Evolutionary conservation across 2,113 vertebrate species (phyloP), one percentile per base, ranked within the genome.

Genomic region (Cyprinodon brontotheroides): DNA sequence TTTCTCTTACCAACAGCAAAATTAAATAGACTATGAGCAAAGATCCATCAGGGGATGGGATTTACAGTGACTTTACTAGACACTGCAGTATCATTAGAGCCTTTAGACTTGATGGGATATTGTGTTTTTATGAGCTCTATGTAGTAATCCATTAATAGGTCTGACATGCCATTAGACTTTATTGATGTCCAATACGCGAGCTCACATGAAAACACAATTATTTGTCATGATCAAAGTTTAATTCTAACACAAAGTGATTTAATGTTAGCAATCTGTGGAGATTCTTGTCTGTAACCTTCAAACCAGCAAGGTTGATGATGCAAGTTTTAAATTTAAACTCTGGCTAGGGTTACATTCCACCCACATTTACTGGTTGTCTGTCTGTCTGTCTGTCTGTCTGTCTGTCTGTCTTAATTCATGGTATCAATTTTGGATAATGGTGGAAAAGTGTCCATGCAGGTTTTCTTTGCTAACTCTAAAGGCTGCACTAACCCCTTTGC

Each of bases 111-210:
- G 86, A 90, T 86, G 82, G 83, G 86, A 87, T 86, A 86, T 92
- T 87, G 88, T 90, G 91, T 89, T 93, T 93, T 93, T 92, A 92
- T 92, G 90, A 92, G 86, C 83, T 87, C 79, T 79, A 72, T 82
- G 82, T 84, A 75, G 82, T 92, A 89, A 92, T 93, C 87, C 70
- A 91, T 91, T 91, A 92, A 92, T 89, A 87, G 78, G 75, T 69
- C 86, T 89, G 85, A 87, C 92, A 89, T 80, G 20, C 90, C 86
- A 84, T 91, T 91, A 92, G 82, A 77, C 78, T 92, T 90, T 92
- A 92, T 93, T 83, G 90, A 93, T 90, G 89, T 86, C 84, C 84
- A 45, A 81, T 83, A 86, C 79, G 72, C 86, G 77, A 80, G 83
- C 82, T 83, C 86, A 63, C 87, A 87, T 89, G 85, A 90, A 89